Evolutionary conservation across 2,888 invertebrate species (phyloP).

Genomic region (Brachypterus glaber): DNA sequence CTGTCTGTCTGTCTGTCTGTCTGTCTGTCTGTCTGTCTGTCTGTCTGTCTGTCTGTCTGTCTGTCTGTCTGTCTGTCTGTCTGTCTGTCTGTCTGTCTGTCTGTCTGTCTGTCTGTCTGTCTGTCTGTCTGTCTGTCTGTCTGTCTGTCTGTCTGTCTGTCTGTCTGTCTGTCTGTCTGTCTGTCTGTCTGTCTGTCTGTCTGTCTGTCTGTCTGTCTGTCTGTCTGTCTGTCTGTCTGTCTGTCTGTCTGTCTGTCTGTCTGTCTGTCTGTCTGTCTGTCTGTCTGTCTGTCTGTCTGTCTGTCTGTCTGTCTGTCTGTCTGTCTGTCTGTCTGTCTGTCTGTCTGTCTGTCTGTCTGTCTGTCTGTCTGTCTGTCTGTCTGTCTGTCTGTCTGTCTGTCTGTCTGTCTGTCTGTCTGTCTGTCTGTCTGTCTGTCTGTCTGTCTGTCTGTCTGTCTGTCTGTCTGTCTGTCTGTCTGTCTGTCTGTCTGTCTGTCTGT

Average conservation of each 20-base stretch:
- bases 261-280: slow-evolving; percentile 1
- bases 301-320: slow-evolving; percentile 1
- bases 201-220: slow-evolving; percentile 1
- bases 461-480: slow-evolving; percentile 1
- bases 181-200: slow-evolving; percentile 1
- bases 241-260: slow-evolving; percentile 1
- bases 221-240: slow-evolving; percentile 1
- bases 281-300: slow-evolving; percentile 1
- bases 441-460: slow-evolving; percentile 1
- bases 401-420: slow-evolving; percentile 1
- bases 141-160: slow-evolving; percentile 1
- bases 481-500: slow-evolving; percentile 1
- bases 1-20: slow-evolving; percentile 1
- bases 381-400: slow-evolving; percentile 1
- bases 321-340: slow-evolving; percentile 1
- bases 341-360: slow-evolving; percentile 1
- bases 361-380: slow-evolving; percentile 1
- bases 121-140: slow-evolving; percentile 1
- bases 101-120: slow-evolving; percentile 1
- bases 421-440: slow-evolving; percentile 1
- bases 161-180: slow-evolving; percentile 1
- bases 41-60: slow-evolving; percentile 1
- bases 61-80: slow-evolving; percentile 1
- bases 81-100: slow-evolving; percentile 1
- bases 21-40: slow-evolving; percentile 1